Base-by-base conservation (phyloP, 2,888 invertebrate species). In the Malthinus seriepunctatus region DNA sequence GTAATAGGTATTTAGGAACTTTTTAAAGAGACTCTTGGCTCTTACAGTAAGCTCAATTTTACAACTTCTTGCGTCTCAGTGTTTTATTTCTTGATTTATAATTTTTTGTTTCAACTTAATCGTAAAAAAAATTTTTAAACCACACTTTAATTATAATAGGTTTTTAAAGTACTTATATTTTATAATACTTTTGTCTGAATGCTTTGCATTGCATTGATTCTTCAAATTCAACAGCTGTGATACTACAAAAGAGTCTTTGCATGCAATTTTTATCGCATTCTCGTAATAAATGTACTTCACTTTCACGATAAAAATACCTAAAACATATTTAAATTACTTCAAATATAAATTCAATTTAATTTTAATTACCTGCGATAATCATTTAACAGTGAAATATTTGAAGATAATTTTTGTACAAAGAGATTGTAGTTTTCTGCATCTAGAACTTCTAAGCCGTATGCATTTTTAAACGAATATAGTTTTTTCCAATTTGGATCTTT, bases 381-480 rank as follows among this genome's bases (percentile, higher is more conserved):
- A 39, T 78, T 67, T 51, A 80, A 75, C 2, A 80, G 62, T 0
- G 61, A 63, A 38, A 75, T 69, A 66, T 82, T 74, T 8, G 57
- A 63, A 10, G 74, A 70, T 75, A 82, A 76, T 42, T 71, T 60
- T 23, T 71, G 63, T 8, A 79, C 73, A 3, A 81, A 68, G 10
- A 75, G 66, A 61, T 77, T 72, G 71, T 81, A 74, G 56, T 79
- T 78, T 7, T 60, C 53, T 1, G 80, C 80, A 51, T 72, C 69
- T 56, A 81, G 68, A 32, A 73, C 72, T 7, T 66, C 51, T 10
- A 56, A 31, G 23, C 35, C 80, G 67, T 87, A 91, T 8, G 82
- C 83, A 49, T 84, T 81, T 66, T 82, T 84, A 67, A 93, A 88
- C 11, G 86, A 83, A 72, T 93, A 93, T n/a, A 90, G 84, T 73